Percentiles rank a stretch among this genome's conserved stretches.
phyloP scores from a whole-genome alignment of 2,797 vertebrate genomes.

The Cephalopachus bancanus region DNA sequence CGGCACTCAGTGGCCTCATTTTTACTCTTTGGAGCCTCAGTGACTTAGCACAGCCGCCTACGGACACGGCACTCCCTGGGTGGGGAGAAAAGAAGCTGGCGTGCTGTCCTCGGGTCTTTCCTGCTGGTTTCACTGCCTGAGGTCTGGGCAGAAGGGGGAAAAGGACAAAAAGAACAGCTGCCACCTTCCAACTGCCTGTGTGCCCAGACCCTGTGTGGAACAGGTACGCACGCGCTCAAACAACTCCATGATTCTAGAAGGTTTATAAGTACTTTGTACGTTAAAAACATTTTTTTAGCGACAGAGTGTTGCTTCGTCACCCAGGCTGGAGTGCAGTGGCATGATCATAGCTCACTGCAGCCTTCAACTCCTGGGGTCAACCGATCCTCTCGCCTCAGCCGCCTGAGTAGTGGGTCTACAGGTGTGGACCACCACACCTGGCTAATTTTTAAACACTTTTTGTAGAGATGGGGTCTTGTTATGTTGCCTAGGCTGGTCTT shows the following conservation, averaged over 20 bases:
- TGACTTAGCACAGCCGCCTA: not conserved
- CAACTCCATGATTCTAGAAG: not conserved
- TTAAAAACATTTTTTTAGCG: too few relatives aligned
- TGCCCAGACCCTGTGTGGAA: not conserved
- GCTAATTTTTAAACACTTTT: too few relatives aligned
- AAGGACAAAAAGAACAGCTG: not conserved
- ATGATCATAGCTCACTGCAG: too few relatives aligned
- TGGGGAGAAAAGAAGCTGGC: not conserved
- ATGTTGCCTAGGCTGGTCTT: too few relatives aligned
- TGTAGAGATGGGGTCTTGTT: too few relatives aligned
- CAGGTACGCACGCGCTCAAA: not conserved
- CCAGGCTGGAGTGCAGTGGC: too few relatives aligned
- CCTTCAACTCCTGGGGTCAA: too few relatives aligned
- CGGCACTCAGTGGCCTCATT: not conserved
- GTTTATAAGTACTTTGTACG: not conserved
- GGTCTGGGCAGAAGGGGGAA: conserved; percentile 2
- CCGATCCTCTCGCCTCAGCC: too few relatives aligned
- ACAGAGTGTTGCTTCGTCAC: too few relatives aligned
- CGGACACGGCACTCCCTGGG: not conserved
- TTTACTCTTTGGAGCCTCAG: not conserved
- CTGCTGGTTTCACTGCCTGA: not conserved
- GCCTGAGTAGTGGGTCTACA: too few relatives aligned
- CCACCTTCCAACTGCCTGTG: not conserved
- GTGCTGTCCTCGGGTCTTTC: not conserved
- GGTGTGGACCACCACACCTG: too few relatives aligned